Base-by-base conservation (phyloP, 2,113 vertebrate genomes). In the Sitta europaea region DNA sequence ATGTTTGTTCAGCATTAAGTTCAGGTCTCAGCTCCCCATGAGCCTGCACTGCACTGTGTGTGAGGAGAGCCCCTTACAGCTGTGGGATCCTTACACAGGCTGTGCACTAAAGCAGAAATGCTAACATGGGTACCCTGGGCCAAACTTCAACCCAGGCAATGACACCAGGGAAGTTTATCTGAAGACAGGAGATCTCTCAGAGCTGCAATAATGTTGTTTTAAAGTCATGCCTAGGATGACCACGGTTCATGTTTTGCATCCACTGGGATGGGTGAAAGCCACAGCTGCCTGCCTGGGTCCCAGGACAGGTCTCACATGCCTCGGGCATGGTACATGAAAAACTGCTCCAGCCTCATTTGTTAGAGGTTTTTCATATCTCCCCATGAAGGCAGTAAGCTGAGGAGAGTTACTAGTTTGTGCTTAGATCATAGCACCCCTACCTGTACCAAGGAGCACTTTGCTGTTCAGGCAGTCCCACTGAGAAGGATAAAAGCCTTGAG, bases 201-300 rank as follows among this genome's bases (percentile, higher is more conserved):
- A 77, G 55, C 54, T 73, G 36, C 47, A 42, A 8, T 12, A 40
- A 22, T 1, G 0, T 4, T 58, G 38, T 16, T 48, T 71, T 36
- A 21, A 36, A 55, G 38, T 15, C 19, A 0, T 35, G 42, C 29
- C 42, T 15, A n/a, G 51, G 31, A 40, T 6, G 47, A 72, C 19
- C 5, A 6, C 19, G 14, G 50, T 16, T 47, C n/a, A 1, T 11
- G 9, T 18, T 58, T 45, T 35, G 23, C 36, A 22, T n/a, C 42
- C 82, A 70, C 48, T 0, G 0, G 38, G 58, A 70, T 0, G 1
- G 57, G 17, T 19, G 36, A 59, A 54, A 78, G 65, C 35, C 12
- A 16, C 31, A 66, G 51, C 55, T 51, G 51, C 67, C 45, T 43
- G 15, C 16, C 25, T 1, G 2, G 50, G 33, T 31, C 55, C 43